phyloP scores from a whole-genome alignment of 1,140 invertebrate genomes.

The Aphis craccivora region DNA sequence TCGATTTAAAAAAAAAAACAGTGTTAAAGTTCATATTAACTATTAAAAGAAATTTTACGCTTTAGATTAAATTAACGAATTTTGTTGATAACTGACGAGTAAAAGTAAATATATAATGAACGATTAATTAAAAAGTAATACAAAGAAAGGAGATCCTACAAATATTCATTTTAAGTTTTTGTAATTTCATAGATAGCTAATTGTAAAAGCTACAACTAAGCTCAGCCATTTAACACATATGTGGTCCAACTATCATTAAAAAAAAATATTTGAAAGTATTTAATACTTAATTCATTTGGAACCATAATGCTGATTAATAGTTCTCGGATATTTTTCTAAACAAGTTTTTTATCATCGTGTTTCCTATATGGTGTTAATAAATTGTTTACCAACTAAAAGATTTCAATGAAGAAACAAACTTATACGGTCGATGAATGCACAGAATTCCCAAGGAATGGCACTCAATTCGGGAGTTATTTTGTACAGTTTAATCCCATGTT shows the following conservation, averaged over 20 bases:
- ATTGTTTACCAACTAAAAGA: not conserved
- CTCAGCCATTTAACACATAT: not conserved
- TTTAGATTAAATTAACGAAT: not conserved
- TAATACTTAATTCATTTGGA: not conserved
- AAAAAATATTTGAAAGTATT: not conserved
- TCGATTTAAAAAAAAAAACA: not conserved
- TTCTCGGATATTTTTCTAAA: not conserved
- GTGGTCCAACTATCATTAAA: not conserved
- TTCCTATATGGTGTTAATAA: not conserved
- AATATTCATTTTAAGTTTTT: not conserved
- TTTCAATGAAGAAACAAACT: not conserved
- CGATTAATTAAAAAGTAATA: not conserved
- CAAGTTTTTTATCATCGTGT: not conserved
- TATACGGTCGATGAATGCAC: not conserved
- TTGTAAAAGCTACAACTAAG: not conserved
- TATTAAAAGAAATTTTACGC: not conserved
- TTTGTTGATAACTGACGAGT: not conserved
- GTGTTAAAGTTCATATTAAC: not conserved
- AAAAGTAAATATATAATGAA: not conserved
- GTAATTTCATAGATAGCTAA: not conserved
- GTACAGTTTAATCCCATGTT: not conserved
- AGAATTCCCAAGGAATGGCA: not conserved
- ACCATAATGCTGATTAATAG: not conserved
- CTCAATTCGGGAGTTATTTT: not conserved
- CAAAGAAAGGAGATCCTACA: not conserved